Percentiles rank a stretch among this genome's conserved stretches.
phyloP scores from a whole-genome alignment of 1,140 invertebrate genomes.

The Galleria mellonella region DNA sequence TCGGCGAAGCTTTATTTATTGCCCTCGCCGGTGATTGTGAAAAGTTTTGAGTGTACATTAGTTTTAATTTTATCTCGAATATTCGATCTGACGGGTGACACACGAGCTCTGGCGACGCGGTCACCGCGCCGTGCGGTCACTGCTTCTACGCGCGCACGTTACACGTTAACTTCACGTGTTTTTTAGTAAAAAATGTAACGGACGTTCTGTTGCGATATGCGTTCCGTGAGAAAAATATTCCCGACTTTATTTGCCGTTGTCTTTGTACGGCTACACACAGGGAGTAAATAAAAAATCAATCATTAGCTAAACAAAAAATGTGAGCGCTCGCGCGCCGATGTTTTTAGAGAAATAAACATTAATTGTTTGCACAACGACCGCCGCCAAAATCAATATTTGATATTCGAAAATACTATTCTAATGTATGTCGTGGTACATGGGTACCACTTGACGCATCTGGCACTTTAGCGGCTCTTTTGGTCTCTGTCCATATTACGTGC shows the following conservation, averaged over 20 bases:
- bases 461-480: slow-evolving; percentile 63
- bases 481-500: slow-evolving; percentile 35
- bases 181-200: slow-evolving; percentile 28
- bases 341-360: slow-evolving; percentile 72
- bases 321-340: slow-evolving; percentile 60
- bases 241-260: slow-evolving; percentile 40
- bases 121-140: slow-evolving; percentile 5
- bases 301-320: slow-evolving; percentile 68
- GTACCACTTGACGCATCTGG: slow-evolving; percentile 45
- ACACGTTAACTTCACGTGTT: slow-evolving; percentile 4
- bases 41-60: slow-evolving; percentile 65
- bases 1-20: slow-evolving; percentile 70
- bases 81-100: slow-evolving; percentile 56
- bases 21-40: slow-evolving; percentile 58
- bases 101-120: slow-evolving; percentile 28
- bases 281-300: slow-evolving; percentile 67
- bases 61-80: slow-evolving; percentile 57
- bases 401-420: slow-evolving; percentile 72
- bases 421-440: slow-evolving; percentile 64
- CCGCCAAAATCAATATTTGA: slow-evolving; percentile 69
- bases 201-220: slow-evolving; percentile 7
- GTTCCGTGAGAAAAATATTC: slow-evolving; percentile 50
- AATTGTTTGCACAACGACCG: slow-evolving; percentile 65
- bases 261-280: slow-evolving; percentile 39
- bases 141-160: slow-evolving; percentile 2